These are phyloP conservation scores for Yponomeuta plumbellus DNA, from an alignment of 2,888 invertebrate species.

Conservation along the genomic window DNA sequence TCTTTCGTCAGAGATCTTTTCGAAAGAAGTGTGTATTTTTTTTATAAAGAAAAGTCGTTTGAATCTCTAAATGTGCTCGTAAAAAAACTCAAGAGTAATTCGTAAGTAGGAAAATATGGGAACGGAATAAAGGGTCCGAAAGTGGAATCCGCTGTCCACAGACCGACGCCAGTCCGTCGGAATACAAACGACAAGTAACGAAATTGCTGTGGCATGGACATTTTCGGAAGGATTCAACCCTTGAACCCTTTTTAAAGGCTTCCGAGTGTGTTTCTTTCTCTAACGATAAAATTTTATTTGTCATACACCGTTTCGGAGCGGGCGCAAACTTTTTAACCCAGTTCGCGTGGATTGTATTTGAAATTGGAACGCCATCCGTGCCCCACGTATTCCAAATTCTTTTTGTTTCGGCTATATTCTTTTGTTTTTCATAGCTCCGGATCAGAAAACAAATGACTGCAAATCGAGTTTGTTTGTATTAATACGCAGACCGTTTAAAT, in stretches of 20 bases:
- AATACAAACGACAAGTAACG: conserved; percentile 55
- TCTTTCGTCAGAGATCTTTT: background rate
- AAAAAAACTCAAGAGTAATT: background rate
- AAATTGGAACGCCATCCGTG: background rate
- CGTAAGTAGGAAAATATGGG: background rate
- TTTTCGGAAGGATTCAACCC: conserved; percentile 16
- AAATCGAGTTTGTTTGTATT: too few relatives aligned
- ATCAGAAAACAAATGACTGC: background rate
- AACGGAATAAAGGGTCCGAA: conserved; percentile 34
- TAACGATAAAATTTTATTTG: conserved; percentile 13
- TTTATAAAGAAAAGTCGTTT: background rate
- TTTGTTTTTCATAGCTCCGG: background rate
- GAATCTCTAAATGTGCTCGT: background rate
- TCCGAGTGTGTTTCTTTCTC: conserved; percentile 15
- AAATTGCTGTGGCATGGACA: conserved; percentile 35
- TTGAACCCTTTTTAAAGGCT: conserved; percentile 36
- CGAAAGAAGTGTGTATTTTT: background rate
- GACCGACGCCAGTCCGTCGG: conserved; percentile 40
- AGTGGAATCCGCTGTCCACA: conserved; percentile 48
- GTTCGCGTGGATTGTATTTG: background rate
- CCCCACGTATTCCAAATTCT: background rate
- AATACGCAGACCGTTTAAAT: too few relatives aligned
- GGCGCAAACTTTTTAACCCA: conserved; percentile 2
- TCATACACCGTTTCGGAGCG: conserved; percentile 6
- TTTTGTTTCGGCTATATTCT: background rate